Base-by-base conservation (phyloP, 2,113 vertebrate genomes). In the Arvicanthis niloticus region DNA sequence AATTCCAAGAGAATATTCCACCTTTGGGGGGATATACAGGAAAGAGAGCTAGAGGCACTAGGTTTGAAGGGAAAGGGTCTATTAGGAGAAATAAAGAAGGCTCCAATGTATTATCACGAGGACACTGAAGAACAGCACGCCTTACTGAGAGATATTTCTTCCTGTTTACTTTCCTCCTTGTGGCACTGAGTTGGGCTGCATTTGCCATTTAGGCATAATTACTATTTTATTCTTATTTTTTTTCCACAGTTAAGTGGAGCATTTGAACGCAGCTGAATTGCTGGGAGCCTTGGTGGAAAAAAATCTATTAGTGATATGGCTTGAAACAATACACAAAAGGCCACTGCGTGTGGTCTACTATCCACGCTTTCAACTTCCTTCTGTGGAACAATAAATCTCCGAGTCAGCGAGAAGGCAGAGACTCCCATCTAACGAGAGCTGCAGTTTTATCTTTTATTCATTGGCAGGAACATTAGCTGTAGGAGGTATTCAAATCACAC, bases 401-500 rank as follows among this genome's bases (percentile, higher is more conserved):
- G 92, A 98, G 99, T 98, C 99, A 98, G 98, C 98, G 98, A 98
- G 98, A 99, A 98, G 96, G 96, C 97, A 2, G 98, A 98, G 98
- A 98, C 98, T 98, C 98, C 98, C 98, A 98, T 98, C 98, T 98
- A 98, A 97, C 67, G 53, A 98, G 98, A 98, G 98, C 91, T 0
- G 45, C 92, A n/a, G 97, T 98, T 99, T 98, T 98, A 99, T 99
- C 98, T 99, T 99, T 99, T 99, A 99, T 99, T 99, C 98, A 99
- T 98, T 99, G 99, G 98, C 98, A 99, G 98, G 98, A 98, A 98
- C 98, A 98, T 98, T 97, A 99, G 98, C 99, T 99, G 98, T 98
- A 99, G 98, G 99, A 99, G 98, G 99, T 98, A 99, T 99, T 99
- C 98, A 99, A 99, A 99, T 99, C 98, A 98, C 98, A 99, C 98